Evolutionary conservation across 2,888 invertebrate genomes (phyloP).

Genomic region (Eilema griseolum): DNA sequence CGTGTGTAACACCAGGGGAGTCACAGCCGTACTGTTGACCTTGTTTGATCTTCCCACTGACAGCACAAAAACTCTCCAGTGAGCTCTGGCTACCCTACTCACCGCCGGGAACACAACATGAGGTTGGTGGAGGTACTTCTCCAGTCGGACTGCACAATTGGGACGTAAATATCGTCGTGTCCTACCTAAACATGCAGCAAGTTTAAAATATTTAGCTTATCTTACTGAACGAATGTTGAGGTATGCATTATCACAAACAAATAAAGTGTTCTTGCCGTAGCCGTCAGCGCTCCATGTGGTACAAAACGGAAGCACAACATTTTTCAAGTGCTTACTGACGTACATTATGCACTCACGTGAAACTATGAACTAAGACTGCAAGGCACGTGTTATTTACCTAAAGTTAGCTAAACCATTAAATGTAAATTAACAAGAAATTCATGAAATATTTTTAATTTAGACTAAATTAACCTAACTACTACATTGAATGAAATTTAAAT

Average conservation of each 20-base stretch:
- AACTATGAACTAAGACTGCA: background rate
- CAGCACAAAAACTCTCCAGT: too few species aligned
- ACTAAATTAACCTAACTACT: too few species aligned
- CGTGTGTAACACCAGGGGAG: too few species aligned
- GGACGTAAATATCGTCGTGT: too few species aligned
- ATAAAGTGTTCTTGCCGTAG: constrained; percentile 1
- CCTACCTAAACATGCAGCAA: too few species aligned
- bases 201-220: background rate
- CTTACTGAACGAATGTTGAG: background rate
- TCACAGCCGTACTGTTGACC: too few species aligned
- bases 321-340: constrained; percentile 10
- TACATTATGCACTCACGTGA: background rate
- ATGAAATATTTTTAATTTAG: background rate
- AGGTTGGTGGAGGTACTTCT: too few species aligned
- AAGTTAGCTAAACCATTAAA: background rate
- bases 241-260: constrained; percentile 4
- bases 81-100: too few species aligned
- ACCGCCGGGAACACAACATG: too few species aligned
- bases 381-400: background rate
- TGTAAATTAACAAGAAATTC: background rate
- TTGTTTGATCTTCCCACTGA: too few species aligned
- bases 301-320: constrained; percentile 8
- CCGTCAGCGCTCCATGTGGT: background rate
- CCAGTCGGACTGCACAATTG: too few species aligned
- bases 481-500: too few species aligned